Percentiles rank a stretch among this genome's conserved stretches.
phyloP scores from a whole-genome alignment of 1,140 invertebrate species.

The Drosophila santomea region DNA sequence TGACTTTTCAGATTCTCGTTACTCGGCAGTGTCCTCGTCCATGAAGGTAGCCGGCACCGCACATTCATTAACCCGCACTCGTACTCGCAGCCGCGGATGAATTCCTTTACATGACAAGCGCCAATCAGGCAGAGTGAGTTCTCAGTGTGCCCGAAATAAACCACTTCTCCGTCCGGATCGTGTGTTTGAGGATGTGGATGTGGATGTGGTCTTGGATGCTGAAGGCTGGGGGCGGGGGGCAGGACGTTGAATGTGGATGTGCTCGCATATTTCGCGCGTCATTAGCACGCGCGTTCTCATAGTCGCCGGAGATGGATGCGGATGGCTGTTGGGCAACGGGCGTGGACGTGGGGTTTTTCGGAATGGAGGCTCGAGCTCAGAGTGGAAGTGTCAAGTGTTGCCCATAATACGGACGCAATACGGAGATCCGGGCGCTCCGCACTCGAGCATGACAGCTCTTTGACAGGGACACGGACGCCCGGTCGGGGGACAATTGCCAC shows the following conservation, averaged over 20 bases:
- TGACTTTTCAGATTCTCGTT: constrained; percentile 27
- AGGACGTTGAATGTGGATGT: constrained; percentile 17
- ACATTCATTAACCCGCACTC: constrained; percentile 44
- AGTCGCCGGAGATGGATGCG: neutral
- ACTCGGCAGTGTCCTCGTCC: constrained; percentile 37
- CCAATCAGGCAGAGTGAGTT: constrained; percentile 51
- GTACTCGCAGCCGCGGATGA: constrained; percentile 15
- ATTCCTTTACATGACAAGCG: constrained; percentile 48
- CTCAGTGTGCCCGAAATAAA: constrained; percentile 67
- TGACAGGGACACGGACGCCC: constrained; percentile 60
- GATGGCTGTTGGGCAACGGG: neutral
- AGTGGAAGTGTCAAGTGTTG: constrained; percentile 82
- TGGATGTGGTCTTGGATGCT: constrained; percentile 1
- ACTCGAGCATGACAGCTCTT: constrained; percentile 75
- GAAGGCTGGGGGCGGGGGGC: neutral
- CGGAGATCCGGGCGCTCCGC: constrained; percentile 46
- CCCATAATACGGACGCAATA: constrained; percentile 70
- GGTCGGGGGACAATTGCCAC: constrained; percentile 73
- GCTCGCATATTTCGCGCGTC: constrained; percentile 81
- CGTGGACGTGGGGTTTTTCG: neutral
- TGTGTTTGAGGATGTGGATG: constrained; percentile 4
- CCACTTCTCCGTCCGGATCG: constrained; percentile 43
- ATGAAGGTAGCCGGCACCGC: constrained; percentile 32
- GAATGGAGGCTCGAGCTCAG: constrained; percentile 41
- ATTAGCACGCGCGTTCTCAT: constrained; percentile 70